A percentile compares a stretch with the other conserved stretches of the same genome.
Evolutionary conservation across 2,888 invertebrate species (phyloP).

Genomic region (Falcaria lacertinaria): DNA sequence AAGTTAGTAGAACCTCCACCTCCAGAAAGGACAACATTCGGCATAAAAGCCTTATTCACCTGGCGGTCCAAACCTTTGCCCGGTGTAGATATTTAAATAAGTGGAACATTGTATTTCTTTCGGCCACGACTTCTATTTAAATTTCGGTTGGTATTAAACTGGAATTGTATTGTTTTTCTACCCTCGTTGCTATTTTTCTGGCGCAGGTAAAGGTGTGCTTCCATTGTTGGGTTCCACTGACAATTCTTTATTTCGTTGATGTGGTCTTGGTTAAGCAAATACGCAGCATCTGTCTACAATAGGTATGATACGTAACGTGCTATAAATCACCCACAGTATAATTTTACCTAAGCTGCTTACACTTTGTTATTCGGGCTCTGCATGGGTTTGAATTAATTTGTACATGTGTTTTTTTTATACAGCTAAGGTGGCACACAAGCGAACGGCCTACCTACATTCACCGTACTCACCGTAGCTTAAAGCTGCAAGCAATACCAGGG

Average conservation of each 20-base stretch:
- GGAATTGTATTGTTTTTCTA: constrained; percentile 16
- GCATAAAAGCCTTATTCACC: constrained; percentile 12
- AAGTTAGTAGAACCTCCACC: constrained; percentile 13
- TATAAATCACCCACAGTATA: too few relatives aligned
- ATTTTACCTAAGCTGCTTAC: too few relatives aligned
- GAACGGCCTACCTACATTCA: too few relatives aligned
- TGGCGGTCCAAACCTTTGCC: constrained; percentile 9
- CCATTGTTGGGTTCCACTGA: not conserved
- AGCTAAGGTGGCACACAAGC: too few relatives aligned
- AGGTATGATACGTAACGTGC: too few relatives aligned
- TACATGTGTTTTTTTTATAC: too few relatives aligned
- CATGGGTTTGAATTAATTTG: too few relatives aligned
- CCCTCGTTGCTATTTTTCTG: constrained; percentile 12
- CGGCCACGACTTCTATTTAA: constrained; percentile 18
- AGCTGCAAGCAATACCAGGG: too few relatives aligned
- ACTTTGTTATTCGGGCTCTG: too few relatives aligned
- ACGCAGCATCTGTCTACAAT: not conserved
- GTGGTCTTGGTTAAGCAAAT: not conserved
- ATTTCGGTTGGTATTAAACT: constrained; percentile 20
- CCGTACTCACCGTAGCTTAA: too few relatives aligned
- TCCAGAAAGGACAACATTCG: constrained; percentile 35
- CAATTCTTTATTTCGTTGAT: not conserved
- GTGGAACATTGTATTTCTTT: constrained; percentile 26
- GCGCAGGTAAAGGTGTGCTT: constrained; percentile 14
- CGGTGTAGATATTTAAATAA: constrained; percentile 27